Evolutionary conservation across 2,888 invertebrate genomes (phyloP).

Genomic region (Ypsolopha scabrella): DNA sequence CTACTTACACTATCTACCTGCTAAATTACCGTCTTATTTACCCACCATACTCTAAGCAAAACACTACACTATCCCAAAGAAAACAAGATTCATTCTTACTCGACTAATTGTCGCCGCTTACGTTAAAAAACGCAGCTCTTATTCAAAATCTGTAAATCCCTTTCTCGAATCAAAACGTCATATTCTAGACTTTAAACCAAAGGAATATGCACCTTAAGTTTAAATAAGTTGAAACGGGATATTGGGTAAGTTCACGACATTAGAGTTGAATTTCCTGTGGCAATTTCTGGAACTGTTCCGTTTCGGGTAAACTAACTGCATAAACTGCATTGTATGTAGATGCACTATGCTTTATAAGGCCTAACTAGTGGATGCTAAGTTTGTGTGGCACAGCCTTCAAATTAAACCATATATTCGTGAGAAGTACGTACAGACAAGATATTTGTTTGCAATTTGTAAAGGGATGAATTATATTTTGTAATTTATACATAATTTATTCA

Average conservation of each 20-base stretch:
- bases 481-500: too few relatives aligned
- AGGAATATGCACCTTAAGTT: conserved; percentile 20
- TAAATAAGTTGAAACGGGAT: conserved; percentile 22
- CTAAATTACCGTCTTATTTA: conserved; percentile 17
- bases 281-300: conserved; percentile 21
- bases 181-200: conserved; percentile 5
- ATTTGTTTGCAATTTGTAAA: too few relatives aligned
- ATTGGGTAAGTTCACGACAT: conserved; percentile 20
- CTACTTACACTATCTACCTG: conserved; percentile 31
- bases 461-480: too few relatives aligned
- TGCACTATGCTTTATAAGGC: conserved; percentile 55
- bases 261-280: conserved; percentile 35
- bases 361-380: conserved; percentile 33
- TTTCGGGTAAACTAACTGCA: conserved; percentile 42
- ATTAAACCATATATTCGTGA: background rate
- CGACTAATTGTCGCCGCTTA: too few relatives aligned
- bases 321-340: conserved; percentile 46
- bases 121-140: too few relatives aligned
- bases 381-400: conserved; percentile 28
- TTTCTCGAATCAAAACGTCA: conserved; percentile 24
- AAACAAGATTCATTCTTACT: too few relatives aligned
- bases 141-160: conserved; percentile 40
- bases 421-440: background rate
- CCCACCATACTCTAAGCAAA: background rate
- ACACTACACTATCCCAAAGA: too few relatives aligned